Conservation (phyloP, 2,797 vertebrate genomes). For the Gymnoscopelus braueri region DNA sequence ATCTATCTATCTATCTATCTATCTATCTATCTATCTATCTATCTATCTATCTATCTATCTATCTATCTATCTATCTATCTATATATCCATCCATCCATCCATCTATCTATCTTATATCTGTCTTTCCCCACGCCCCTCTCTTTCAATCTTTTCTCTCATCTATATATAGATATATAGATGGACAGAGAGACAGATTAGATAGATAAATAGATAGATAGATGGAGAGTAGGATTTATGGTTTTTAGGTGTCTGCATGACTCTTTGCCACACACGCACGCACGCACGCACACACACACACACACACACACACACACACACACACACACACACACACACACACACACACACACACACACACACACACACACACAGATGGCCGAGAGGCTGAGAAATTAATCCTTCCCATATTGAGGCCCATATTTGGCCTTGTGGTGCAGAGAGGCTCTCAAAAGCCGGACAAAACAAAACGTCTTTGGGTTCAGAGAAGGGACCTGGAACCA, state of each 20-base stretch:
- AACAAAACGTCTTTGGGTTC: conserved; percentile 67
- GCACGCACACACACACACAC: conserved; percentile 48
- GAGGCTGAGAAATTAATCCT: conserved; percentile 72
- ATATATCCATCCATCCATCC: background rate
- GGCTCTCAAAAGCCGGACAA: conserved; percentile 66
- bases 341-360: conserved; percentile 2
- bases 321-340: conserved; percentile 32
- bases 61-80: background rate
- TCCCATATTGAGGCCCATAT: conserved; percentile 75
- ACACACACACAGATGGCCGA: conserved; percentile 66
- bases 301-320: conserved; percentile 55
- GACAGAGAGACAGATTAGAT: too few relatives aligned
- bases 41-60: too few relatives aligned
- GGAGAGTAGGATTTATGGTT: too few relatives aligned
- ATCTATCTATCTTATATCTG: background rate
- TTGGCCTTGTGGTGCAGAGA: conserved; percentile 69
- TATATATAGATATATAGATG: too few relatives aligned
- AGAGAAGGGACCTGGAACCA: conserved; percentile 46
- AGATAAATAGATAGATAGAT: too few relatives aligned
- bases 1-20: too few relatives aligned
- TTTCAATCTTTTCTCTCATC: background rate
- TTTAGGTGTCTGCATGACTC: background rate
- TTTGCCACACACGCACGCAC: conserved; percentile 52
- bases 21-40: too few relatives aligned
- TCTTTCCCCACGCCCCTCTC: background rate